Evolutionary conservation across 2,888 invertebrate genomes (phyloP).

Genomic region (Eustalomyia histrio): DNA sequence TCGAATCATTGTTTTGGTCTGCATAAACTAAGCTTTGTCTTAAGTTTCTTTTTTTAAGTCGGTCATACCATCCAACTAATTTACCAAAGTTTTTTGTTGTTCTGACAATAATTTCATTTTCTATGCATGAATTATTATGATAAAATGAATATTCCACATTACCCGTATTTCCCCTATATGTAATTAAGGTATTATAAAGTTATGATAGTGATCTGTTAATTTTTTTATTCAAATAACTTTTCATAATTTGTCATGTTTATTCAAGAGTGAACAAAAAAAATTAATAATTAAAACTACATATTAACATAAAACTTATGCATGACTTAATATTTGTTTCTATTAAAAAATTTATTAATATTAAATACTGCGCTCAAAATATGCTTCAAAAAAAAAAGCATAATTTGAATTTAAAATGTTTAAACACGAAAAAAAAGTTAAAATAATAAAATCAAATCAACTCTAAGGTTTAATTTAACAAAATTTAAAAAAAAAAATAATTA

Average conservation of each 20-base stretch:
- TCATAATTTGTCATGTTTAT: neutral
- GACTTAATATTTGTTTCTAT: conserved; percentile 36
- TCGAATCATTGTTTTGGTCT: too few relatives aligned
- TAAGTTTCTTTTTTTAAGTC: too few relatives aligned
- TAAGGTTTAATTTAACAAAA: conserved; percentile 52
- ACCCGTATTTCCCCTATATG: too few relatives aligned
- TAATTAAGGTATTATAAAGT: too few relatives aligned
- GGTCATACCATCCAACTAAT: too few relatives aligned
- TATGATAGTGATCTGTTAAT: too few relatives aligned
- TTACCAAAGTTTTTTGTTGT: too few relatives aligned
- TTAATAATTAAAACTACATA: conserved; percentile 52
- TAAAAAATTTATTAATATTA: conserved; percentile 10
- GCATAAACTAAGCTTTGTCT: too few relatives aligned
- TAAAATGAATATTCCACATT: too few relatives aligned
- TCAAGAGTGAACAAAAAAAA: conserved; percentile 2
- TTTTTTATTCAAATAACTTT: too few relatives aligned
- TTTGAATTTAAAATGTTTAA: conserved; percentile 2
- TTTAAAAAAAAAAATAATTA: conserved; percentile 43
- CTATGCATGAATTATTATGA: too few relatives aligned
- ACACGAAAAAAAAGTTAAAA: conserved; percentile 30
- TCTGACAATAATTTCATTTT: too few relatives aligned
- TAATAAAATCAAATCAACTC: conserved; percentile 54
- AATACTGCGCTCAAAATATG: neutral
- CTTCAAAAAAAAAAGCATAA: neutral
- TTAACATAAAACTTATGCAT: conserved; percentile 58